phyloP scores from a whole-genome alignment of 1,140 invertebrate genomes.

The Eufriesea mexicana region DNA sequence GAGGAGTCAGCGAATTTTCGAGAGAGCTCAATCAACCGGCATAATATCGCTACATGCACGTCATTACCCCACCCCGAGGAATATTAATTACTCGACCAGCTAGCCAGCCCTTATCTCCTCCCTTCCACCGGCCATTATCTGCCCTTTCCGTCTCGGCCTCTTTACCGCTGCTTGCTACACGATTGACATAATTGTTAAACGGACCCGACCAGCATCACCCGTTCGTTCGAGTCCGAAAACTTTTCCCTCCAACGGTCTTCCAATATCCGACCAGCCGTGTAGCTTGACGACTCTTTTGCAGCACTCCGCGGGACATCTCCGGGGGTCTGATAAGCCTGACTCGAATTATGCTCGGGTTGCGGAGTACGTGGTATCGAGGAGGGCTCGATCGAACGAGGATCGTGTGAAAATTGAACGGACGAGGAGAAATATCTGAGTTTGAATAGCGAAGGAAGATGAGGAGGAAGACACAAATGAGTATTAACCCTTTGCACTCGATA shows the following conservation, averaged over 20 bases:
- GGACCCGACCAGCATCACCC: not conserved
- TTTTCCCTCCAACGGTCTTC: not conserved
- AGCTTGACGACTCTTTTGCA: not conserved
- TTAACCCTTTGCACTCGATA: too few relatives aligned
- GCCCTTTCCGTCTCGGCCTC: not conserved
- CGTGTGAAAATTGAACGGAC: too few relatives aligned
- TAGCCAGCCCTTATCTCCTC: constrained; percentile 61
- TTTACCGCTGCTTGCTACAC: not conserved
- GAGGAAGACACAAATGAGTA: too few relatives aligned
- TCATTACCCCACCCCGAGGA: constrained; percentile 65
- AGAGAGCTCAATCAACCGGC: constrained; percentile 65
- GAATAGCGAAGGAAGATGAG: too few relatives aligned
- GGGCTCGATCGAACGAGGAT: too few relatives aligned
- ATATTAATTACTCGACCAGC: constrained; percentile 68
- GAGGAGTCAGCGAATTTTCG: constrained; percentile 73
- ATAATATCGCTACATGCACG: constrained; percentile 56
- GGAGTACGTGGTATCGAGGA: too few relatives aligned
- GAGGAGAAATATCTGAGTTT: too few relatives aligned
- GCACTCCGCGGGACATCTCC: not conserved
- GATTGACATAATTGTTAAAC: constrained; percentile 63
- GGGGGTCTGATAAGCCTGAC: not conserved
- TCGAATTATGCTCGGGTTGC: not conserved
- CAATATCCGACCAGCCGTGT: not conserved
- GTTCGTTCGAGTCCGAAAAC: not conserved
- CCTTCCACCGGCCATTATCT: constrained; percentile 54